A percentile compares a stretch with the other conserved stretches of the same genome.
Evolutionary conservation across 2,888 invertebrate genomes (phyloP).

Genomic region (Balanococcus diminutus): DNA sequence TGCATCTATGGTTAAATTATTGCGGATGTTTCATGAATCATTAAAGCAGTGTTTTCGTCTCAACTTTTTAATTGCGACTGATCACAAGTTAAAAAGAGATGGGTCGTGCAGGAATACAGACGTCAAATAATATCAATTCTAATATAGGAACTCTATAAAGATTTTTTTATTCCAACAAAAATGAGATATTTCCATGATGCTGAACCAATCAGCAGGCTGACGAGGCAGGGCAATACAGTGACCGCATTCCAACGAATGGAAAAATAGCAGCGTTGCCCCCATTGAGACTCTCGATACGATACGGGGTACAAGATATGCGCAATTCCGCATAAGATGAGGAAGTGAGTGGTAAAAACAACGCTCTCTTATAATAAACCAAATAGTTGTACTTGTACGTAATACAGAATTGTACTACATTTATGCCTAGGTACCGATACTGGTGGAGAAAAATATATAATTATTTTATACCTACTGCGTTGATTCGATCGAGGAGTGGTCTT

Average conservation of each 20-base stretch:
- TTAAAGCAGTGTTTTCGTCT: too few relatives aligned
- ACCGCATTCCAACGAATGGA: not conserved
- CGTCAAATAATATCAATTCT: too few relatives aligned
- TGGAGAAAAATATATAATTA: not conserved
- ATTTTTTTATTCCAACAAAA: too few relatives aligned
- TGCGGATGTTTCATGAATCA: too few relatives aligned
- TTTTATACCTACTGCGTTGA: not conserved
- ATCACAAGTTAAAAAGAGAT: too few relatives aligned
- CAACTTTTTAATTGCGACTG: too few relatives aligned
- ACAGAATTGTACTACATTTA: not conserved
- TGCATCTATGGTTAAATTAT: too few relatives aligned
- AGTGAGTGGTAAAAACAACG: not conserved
- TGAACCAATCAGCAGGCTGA: not conserved
- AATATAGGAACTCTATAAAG: too few relatives aligned
- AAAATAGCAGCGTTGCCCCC: not conserved
- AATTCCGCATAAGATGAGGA: not conserved
- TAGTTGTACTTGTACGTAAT: not conserved
- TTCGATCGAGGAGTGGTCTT: conserved; percentile 17
- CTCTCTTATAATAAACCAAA: not conserved
- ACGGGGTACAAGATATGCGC: not conserved
- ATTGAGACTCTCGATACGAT: not conserved
- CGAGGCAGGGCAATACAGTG: too few relatives aligned
- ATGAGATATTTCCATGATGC: too few relatives aligned
- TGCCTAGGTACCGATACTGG: not conserved
- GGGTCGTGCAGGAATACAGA: too few relatives aligned